phyloP scores from a whole-genome alignment of 2,113 vertebrate species.

The rat (Rattus norvegicus) region GRCr8 NC_086035.1:37199001-37199500 shows the following conservation, averaged over 20 bases:
- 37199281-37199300: neutral
- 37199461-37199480: neutral
- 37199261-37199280: neutral
- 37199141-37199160: neutral
- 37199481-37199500: neutral
- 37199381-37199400: neutral
- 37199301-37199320: neutral
- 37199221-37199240: neutral
- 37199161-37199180: neutral
- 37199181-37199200: neutral
- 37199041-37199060: neutral
- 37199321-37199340: neutral
- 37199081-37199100: neutral
- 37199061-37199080: neutral
- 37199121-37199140: too few relatives aligned
- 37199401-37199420: neutral
- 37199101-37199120: neutral
- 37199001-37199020: neutral
- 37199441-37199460: neutral
- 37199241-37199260: neutral
- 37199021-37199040: neutral
- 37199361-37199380: neutral
- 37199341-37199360: neutral
- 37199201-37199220: neutral
- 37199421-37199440: neutral